Percentiles rank a stretch among this genome's conserved stretches.
Conservation (phyloP, 2,797 vertebrate genomes). For the Phyllotis vaccarum region DNA sequence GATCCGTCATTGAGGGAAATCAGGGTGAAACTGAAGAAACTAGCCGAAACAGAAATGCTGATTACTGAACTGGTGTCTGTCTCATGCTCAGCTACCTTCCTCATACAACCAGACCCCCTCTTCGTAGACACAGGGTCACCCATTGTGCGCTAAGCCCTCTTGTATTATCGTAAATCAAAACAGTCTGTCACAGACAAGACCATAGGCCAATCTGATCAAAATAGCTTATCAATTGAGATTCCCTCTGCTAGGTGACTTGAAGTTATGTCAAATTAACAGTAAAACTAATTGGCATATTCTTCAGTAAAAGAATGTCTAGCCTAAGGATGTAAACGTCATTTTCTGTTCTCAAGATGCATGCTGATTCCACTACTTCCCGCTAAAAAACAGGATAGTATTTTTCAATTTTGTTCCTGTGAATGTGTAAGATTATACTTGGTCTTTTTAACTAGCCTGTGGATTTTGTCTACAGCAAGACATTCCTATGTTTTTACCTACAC, state of each 20-base stretch:
- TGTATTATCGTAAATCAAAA: not conserved
- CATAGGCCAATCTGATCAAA: not conserved
- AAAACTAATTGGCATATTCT: not conserved
- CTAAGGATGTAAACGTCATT: not conserved
- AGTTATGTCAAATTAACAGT: not conserved
- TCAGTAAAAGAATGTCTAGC: not conserved
- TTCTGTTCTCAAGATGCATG: not conserved
- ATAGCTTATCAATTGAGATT: not conserved
- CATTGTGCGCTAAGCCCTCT: not conserved
- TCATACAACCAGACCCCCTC: not conserved
- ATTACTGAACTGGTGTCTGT: not conserved
- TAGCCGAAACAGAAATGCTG: not conserved
- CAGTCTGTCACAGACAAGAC: not conserved
- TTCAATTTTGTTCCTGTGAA: not conserved
- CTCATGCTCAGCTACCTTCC: not conserved
- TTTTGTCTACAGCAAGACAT: not conserved
- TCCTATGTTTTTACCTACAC: conserved; percentile 12
- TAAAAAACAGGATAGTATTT: not conserved
- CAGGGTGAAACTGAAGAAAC: not conserved
- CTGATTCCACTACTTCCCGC: not conserved
- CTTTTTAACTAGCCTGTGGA: not conserved
- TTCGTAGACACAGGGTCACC: not conserved
- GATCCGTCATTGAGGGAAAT: not conserved
- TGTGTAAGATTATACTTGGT: not conserved
- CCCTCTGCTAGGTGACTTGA: not conserved